A percentile compares a stretch with the other conserved stretches of the same genome.
These are phyloP conservation scores for Hemibagrus guttatus DNA, from an alignment of 2,797 vertebrate species.

Conservation along the genomic window DNA sequence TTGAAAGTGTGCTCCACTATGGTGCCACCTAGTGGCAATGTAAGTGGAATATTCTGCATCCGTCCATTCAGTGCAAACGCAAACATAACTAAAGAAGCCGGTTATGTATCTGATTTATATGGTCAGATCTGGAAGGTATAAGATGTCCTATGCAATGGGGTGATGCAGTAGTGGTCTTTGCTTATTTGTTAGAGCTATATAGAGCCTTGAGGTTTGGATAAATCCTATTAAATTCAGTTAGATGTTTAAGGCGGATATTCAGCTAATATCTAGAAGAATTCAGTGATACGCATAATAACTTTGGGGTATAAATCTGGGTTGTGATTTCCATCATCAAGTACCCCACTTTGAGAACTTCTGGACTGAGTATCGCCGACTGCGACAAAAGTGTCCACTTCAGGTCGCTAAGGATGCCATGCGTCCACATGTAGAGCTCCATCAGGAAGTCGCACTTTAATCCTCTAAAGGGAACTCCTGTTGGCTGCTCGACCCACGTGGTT, in stretches of 20 bases:
- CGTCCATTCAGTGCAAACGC: too few relatives aligned
- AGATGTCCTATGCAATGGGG: too few relatives aligned
- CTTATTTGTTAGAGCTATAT: neutral
- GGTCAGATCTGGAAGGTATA: too few relatives aligned
- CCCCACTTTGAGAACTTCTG: neutral
- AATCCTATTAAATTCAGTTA: neutral
- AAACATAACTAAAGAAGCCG: too few relatives aligned
- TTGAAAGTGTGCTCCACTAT: neutral
- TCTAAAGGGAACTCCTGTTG: conserved; percentile 53
- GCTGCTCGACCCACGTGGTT: conserved; percentile 74
- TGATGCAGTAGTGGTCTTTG: too few relatives aligned
- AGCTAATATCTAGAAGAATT: neutral
- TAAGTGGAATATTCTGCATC: too few relatives aligned
- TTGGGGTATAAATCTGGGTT: neutral
- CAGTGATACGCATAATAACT: neutral
- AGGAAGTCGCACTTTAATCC: conserved; percentile 49
- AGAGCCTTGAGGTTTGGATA: neutral
- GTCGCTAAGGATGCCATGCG: conserved; percentile 19
- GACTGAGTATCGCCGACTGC: neutral
- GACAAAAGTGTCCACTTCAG: neutral
- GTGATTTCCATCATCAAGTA: too few relatives aligned
- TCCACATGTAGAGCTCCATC: conserved; percentile 9
- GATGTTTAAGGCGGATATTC: neutral
- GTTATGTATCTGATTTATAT: too few relatives aligned
- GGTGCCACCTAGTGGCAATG: too few relatives aligned